phyloP scores from a whole-genome alignment of 2,113 vertebrate species.

The Chloropsis cyanopogon region DNA sequence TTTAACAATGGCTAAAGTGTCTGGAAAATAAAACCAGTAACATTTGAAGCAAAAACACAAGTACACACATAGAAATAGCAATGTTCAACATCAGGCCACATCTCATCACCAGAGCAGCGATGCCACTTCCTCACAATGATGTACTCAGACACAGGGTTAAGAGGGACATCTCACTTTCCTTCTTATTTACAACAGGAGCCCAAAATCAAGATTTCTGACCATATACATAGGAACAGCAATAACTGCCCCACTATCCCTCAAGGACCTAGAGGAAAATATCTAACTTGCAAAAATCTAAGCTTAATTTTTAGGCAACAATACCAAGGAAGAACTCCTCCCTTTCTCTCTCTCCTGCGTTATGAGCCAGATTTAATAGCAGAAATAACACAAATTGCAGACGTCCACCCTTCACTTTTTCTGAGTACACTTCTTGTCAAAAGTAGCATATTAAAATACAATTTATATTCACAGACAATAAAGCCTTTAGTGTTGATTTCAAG shows the following conservation, averaged over 20 bases:
- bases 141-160: not conserved
- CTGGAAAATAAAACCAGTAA: not conserved
- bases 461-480: slow-evolving; percentile 1
- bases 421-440: not conserved
- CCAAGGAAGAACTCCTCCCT: not conserved
- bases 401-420: not conserved
- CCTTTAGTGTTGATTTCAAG: not conserved
- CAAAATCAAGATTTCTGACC: not conserved
- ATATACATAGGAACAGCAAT: not conserved
- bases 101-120: not conserved
- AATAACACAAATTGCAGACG: not conserved
- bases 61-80: not conserved
- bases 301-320: not conserved
- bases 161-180: not conserved
- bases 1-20: not conserved
- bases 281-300: not conserved
- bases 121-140: not conserved
- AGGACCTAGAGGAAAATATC: not conserved
- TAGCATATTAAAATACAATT: not conserved
- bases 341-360: not conserved
- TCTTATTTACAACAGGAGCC: not conserved
- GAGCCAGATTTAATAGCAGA: not conserved
- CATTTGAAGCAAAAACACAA: not conserved
- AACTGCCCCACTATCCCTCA: not conserved
- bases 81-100: not conserved